These are phyloP conservation scores for Agonopterix heracliana DNA, from an alignment of 2,888 invertebrate species.

Conservation along the genomic window DNA sequence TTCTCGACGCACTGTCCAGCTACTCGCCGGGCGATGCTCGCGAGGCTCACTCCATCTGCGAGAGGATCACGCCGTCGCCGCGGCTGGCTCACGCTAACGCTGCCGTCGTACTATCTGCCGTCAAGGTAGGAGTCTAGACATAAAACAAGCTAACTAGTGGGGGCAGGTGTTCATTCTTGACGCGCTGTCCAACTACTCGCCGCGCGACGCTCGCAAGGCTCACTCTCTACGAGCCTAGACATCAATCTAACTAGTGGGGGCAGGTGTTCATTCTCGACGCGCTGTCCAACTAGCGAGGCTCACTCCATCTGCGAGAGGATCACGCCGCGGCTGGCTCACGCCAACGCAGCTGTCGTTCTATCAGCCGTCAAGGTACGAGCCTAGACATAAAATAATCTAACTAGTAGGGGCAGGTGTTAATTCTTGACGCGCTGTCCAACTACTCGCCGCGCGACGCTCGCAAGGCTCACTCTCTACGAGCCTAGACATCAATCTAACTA, in stretches of 20 bases:
- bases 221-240: too few species aligned
- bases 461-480: too few species aligned
- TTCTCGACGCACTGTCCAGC: constrained; percentile 97
- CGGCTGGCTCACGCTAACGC: constrained; percentile 99
- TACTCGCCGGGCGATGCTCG: constrained; percentile 97
- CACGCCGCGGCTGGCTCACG: constrained; percentile 97
- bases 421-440: constrained; percentile 97
- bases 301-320: constrained; percentile 99
- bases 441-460: constrained; percentile 97
- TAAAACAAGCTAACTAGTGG: too few species aligned
- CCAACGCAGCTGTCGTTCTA: constrained; percentile 98
- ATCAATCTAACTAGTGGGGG: too few species aligned
- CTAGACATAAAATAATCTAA: too few species aligned
- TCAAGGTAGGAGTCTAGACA: constrained; percentile 80
- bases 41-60: constrained; percentile 98
- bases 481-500: too few species aligned
- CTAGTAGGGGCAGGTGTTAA: constrained; percentile 84
- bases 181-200: constrained; percentile 96
- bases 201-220: constrained; percentile 97
- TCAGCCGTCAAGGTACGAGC: constrained; percentile 93
- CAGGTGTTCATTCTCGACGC: constrained; percentile 99
- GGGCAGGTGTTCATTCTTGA: constrained; percentile 95
- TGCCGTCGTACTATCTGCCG: constrained; percentile 98
- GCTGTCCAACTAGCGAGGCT: constrained; percentile 97
- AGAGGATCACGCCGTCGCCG: constrained; percentile 97